Conservation (phyloP, 2,797 vertebrate species). For the Pseudomugil tenellus region DNA sequence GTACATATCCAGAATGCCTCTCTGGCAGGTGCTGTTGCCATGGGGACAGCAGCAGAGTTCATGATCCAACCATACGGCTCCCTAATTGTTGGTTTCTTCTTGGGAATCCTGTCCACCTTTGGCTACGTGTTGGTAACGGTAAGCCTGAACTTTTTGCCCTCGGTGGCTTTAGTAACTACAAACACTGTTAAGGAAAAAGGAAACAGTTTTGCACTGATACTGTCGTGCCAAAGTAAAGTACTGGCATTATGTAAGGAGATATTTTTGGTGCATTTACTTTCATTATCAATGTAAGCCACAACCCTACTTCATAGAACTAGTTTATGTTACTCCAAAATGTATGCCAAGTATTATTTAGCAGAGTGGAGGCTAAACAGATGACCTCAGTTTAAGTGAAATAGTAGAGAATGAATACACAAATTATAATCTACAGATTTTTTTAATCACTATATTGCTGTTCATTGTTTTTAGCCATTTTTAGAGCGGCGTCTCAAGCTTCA, state of each 20-base stretch:
- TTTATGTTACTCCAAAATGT: background rate
- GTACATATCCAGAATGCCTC: conserved; percentile 97
- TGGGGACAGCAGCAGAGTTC: conserved; percentile 94
- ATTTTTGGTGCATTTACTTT: conserved; percentile 7
- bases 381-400: background rate
- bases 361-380: background rate
- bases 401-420: background rate
- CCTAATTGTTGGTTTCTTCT: conserved; percentile 90
- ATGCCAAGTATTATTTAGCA: background rate
- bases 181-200: background rate
- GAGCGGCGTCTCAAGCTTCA: conserved; percentile 89
- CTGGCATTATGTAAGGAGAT: background rate
- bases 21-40: conserved; percentile 91
- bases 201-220: background rate
- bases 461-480: conserved; percentile 86
- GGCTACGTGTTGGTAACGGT: conserved; percentile 90
- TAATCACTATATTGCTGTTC: background rate
- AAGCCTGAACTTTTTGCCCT: conserved; percentile 62
- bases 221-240: background rate
- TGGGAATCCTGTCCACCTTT: conserved; percentile 89
- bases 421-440: background rate
- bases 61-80: conserved; percentile 92
- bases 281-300: background rate
- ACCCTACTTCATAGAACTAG: background rate
- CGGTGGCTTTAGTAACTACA: background rate